Conservation (phyloP, 2,888 invertebrate genomes). For the Helicoverpa assulta region DNA sequence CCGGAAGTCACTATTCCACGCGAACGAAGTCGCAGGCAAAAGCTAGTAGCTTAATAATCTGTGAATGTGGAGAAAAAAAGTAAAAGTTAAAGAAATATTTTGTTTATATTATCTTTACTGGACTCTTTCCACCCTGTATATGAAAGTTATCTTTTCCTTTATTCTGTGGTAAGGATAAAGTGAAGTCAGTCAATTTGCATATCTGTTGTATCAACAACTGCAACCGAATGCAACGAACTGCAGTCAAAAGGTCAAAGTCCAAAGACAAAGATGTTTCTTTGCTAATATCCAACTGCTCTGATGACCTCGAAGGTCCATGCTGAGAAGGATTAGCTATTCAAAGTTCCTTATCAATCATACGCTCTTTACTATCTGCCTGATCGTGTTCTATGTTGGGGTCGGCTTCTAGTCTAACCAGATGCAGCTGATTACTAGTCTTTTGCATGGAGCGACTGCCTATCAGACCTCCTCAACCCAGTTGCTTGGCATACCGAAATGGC, state of each 20-base stretch:
- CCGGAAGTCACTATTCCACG: too few species aligned
- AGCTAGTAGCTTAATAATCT: too few species aligned
- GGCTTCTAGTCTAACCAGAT: background rate
- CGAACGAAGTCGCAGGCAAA: too few species aligned
- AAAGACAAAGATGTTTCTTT: too few species aligned
- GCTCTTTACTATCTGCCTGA: too few species aligned
- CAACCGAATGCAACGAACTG: background rate
- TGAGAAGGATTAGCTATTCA: too few species aligned
- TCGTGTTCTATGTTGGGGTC: background rate
- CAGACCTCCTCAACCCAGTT: background rate
- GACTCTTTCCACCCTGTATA: background rate
- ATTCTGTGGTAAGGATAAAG: background rate
- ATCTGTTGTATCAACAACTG: background rate
- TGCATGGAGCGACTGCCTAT: background rate
- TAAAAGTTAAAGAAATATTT: too few species aligned
- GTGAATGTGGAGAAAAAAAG: too few species aligned
- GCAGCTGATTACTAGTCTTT: background rate
- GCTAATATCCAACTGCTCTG: too few species aligned
- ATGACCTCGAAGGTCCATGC: too few species aligned
- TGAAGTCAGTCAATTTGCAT: conserved; percentile 1
- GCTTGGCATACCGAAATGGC: background rate
- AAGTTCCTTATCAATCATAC: too few species aligned
- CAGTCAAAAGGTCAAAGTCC: background rate
- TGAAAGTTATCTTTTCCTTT: background rate
- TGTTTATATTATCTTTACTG: background rate